Evolutionary conservation across 2,797 vertebrate species (phyloP), one percentile per base, ranked within the genome.

Genomic region (Halcyon chelicuti): DNA sequence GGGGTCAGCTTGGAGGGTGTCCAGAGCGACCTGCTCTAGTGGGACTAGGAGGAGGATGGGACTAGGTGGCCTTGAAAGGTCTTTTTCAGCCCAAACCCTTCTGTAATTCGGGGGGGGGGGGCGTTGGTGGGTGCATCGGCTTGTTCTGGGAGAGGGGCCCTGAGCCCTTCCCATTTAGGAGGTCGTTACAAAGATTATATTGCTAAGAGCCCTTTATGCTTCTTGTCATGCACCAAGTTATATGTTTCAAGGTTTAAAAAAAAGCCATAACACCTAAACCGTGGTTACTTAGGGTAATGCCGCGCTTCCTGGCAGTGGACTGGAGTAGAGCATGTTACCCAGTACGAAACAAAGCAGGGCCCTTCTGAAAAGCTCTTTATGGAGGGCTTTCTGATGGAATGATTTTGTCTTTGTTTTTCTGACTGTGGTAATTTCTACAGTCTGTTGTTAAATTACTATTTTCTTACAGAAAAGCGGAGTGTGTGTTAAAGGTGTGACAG

Each of bases 151-250:
- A 3, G 7, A 6, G 21, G 25, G 28, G 29, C 2, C 15, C 26
- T 51, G 49, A 26, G 49, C 7, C 3, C 7, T 3, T 8, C 6
- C 1, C 5, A 3, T 2, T 2, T 2, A 33, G 10, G 4, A 6
- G 20, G 2, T 4, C 5, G 7, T 20, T 2, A 6, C 2, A 14
- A n/a, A 26, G 3, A 15, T 17, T 35, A 0, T 9, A 0, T 1
- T 5, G 10, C 0, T 2, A 5, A 52, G 17, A 22, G 19, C 6
- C 0, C 1, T 15, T 31, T 8, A 15, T 7, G 0, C 1, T 20
- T 37, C 0, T 3, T 26, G 2, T 22, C 4, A 0, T 3, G 5
- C 5, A 1, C 3, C 1, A 5, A 2, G 5, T 44, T 13, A 0
- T 2, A 0, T 1, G 10, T 10, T 11, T 44, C 5, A 4, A 3